Conservation (phyloP, 2,888 invertebrate species). For the Clostera curtula region DNA sequence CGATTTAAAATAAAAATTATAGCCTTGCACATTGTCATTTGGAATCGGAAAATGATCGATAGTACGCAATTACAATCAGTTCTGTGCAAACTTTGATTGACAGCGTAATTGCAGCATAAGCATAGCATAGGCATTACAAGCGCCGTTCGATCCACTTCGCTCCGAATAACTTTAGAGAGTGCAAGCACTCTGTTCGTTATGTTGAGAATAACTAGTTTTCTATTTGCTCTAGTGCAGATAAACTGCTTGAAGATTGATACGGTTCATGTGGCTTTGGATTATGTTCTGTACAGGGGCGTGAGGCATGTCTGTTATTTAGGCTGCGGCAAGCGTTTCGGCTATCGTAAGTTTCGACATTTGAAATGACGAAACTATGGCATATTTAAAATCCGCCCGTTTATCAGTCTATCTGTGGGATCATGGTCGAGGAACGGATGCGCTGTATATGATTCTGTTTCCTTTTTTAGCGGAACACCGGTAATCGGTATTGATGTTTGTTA, state of each 20-base stretch:
- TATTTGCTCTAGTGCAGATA: conserved; percentile 4
- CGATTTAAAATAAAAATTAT: no score
- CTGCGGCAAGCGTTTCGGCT: conserved; percentile 29
- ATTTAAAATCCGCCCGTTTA: conserved; percentile 4
- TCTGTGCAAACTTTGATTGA: conserved; percentile 20
- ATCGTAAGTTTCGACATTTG: conserved; percentile 23
- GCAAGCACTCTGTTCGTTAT: conserved; percentile 2
- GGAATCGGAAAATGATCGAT: conserved; percentile 4
- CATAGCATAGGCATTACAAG: background rate
- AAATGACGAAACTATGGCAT: background rate
- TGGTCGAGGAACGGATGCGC: no score
- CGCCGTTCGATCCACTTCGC: background rate
- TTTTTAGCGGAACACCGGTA: no score
- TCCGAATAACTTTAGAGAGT: conserved; percentile 1
- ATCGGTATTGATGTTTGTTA: no score
- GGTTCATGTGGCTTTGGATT: conserved; percentile 28
- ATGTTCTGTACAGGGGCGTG: conserved; percentile 30
- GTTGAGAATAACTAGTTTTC: conserved; percentile 11
- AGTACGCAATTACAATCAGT: conserved; percentile 10
- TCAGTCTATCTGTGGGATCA: no score
- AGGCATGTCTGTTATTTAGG: conserved; percentile 35
- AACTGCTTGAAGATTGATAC: conserved; percentile 8
- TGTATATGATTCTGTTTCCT: no score
- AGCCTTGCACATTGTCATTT: conserved; percentile 2
- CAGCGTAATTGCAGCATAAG: conserved; percentile 16